Base-by-base conservation (phyloP, 2,797 vertebrate species). In the Poeciliopsis presidionis region DNA sequence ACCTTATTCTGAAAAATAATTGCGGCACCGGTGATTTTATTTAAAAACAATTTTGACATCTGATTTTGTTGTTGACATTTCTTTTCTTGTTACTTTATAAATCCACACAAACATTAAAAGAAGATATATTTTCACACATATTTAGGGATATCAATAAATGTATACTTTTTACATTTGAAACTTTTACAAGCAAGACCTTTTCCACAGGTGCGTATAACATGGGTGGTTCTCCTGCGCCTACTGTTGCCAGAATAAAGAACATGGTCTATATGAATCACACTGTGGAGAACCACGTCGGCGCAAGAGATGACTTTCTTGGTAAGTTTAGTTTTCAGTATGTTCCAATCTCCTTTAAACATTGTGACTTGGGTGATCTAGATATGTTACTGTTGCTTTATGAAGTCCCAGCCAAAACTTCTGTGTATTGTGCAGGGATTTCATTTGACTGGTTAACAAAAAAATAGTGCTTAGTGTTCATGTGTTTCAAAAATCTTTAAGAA, bases 121-220 rank as follows among this genome's bases (percentile, higher is more conserved):
- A 25, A 67, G 12, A 41, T 13, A 41, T 41, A 4, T 41, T 67
- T 25, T 41, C 4, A 67, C 20, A 67, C 8, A 41, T 67, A 1
- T 41, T 16, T 16, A 59, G 57, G 57, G 13, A 59, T 13, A 59
- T 30, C 28, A 14, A 30, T 59, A 30, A 59, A 45, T 12, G 14
- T 30, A 25, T 59, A 5, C 5, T 2, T 14, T 61, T 5, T 46
- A 46, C n/a, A 36, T 36, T 2, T 20, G 18, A 18, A 18, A 63
- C 5, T 20, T 67, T 67, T 30, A 77, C 33, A 13, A 0, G 33
- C 4, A 72, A 7, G 2, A 57, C 12, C 79, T 77, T 74, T 7
- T n/a, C 70, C 78, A 14, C 72, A 94, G 93, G 94, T 65, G 90
- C 41, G 25, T 94, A 85, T 78, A 95, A 95, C 43, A 91, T 91